Evolutionary conservation across 2,888 invertebrate species (phyloP), one percentile per base, ranked within the genome.

Genomic region (Pachliopta kotzebuea): DNA sequence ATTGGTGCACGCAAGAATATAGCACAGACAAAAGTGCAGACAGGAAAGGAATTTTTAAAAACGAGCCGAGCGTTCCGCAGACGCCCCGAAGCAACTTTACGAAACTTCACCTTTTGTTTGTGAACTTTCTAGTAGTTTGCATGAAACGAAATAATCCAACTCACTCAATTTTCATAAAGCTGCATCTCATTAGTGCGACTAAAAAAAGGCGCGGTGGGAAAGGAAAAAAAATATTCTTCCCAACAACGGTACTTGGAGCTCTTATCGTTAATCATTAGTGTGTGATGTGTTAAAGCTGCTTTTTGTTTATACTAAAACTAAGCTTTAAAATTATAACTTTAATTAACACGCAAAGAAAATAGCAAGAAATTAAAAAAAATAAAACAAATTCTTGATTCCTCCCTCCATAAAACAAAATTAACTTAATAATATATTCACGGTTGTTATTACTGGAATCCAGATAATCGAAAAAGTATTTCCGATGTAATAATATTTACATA

Each of bases 81-180:
- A 56, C 45, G 50, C 55, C 63, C 50, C 24, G 23, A n/a, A 58
- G 59, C 59, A 55, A 63, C 26, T 49, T 29, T 55, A 37, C 49
- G 55, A 50, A 56, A 60, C 54, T 50, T 60, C 23, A 59, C 59
- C 59, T 63, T 63, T 63, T 60, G 59, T 63, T 63, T 29, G 31
- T 11, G 49, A 58, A 63, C 37, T 63, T 63, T 63, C 55, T 9
- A 52, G 56, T 55, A 55, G 55, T 60, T 55, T 50, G 63, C 55
- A 31, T 54, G 24, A 54, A 60, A 63, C 50, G 50, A 52, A 63
- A 58, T 62, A 58, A 63, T 58, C 53, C 52, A 9, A 14, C 45
- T 59, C 50, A 63, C 59, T 59, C 55, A 50, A 54, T 55, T 54
- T 49, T 37, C 49, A 54, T 50, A 50, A 60, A 55, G 59, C 31